Base-by-base conservation (phyloP, 2,888 invertebrate genomes). In the Synanthedon vespiformis region DNA sequence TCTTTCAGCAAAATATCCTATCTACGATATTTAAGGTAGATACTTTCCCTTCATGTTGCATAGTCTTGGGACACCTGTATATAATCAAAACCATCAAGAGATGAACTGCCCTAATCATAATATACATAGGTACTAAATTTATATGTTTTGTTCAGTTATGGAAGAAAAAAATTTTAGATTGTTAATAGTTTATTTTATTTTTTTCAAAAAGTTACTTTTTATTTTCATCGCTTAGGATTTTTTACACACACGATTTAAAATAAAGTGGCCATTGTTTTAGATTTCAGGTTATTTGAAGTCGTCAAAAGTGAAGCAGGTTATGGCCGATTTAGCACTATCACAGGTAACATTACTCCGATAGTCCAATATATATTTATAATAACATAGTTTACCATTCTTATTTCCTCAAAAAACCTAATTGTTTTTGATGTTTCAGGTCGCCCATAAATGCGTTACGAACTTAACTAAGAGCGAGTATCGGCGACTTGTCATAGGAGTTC, bases 241-340 rank as follows among this genome's bases (percentile, higher is more conserved):
- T n/a, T 16, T 14, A 41, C 12, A 44, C 27, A 13, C 27, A 34
- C 40, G 40, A 22, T 41, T 49, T 13, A 50, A 16, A 11, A 34
- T 41, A 13, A 8, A 48, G 10, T 54, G 10, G 47, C 14, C 8
- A 14, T 57, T 53, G 48, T 70, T 79, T 40, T 68, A 93, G 92
- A 88, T 94, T 57, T 91, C 93, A 13, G 91, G 92, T 2, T 93
- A 93, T 66, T 84, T 95, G 58, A 94, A 95, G 70, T 92, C 92
- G 57, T 93, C 94, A 0, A 92, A 97, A 75, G 96, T 98, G 10
- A 93, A 95, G 55, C 96, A 96, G 83, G 95, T 98, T 0, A 90
- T 98, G 85, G 95, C 96, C 0, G 98, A 98, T 77, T 88, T 98
- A 59, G 98, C 98, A 0, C 80, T 99, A 6, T 95, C 96, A 0